Conservation (phyloP, 2,888 invertebrate genomes). For the Ditula angustiorana region DNA sequence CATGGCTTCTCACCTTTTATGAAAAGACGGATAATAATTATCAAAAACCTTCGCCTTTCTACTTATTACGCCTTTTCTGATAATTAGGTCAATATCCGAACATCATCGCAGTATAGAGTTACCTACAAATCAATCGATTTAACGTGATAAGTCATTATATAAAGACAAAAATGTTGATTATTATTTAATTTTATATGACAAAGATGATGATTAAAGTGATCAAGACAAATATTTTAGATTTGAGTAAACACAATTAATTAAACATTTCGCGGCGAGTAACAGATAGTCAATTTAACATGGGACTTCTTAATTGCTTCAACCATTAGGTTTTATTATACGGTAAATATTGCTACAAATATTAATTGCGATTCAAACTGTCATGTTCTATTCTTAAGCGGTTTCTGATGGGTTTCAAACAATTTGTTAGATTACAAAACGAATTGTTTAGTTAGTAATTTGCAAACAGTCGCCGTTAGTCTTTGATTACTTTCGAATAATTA, state of each 20-base stretch:
- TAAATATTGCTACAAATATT: conserved; percentile 67
- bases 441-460: conserved; percentile 12
- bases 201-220: background rate
- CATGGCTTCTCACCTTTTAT: too few species aligned
- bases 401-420: conserved; percentile 63
- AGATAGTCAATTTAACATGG: conserved; percentile 59
- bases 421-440: conserved; percentile 29
- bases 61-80: too few species aligned
- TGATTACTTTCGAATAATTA: background rate
- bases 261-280: conserved; percentile 55
- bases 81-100: too few species aligned
- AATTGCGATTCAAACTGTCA: conserved; percentile 55
- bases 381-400: conserved; percentile 70
- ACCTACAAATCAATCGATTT: background rate
- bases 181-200: background rate
- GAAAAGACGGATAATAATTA: too few species aligned
- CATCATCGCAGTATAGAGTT: background rate
- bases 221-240: background rate
- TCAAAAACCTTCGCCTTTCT: too few species aligned
- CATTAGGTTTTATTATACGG: conserved; percentile 65
- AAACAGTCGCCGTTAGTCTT: background rate
- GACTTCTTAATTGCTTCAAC: conserved; percentile 60
- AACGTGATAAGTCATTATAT: background rate
- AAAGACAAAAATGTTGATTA: background rate
- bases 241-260: conserved; percentile 34